Evolutionary conservation across 2,113 vertebrate genomes (phyloP).

Genomic region (Sprattus sprattus): DNA sequence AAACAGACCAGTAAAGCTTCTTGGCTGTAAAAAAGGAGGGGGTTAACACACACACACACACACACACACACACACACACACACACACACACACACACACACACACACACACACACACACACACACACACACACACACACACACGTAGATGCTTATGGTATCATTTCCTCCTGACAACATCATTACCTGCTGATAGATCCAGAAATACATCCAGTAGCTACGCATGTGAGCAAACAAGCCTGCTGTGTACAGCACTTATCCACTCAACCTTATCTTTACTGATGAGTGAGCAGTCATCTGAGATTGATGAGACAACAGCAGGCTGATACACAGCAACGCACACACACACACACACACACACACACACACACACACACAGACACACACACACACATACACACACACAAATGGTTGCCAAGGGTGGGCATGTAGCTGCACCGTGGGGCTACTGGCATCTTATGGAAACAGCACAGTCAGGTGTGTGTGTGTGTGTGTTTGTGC

Average conservation of each 20-base stretch:
- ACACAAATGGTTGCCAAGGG: not conserved
- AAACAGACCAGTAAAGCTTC: not conserved
- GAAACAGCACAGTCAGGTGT: constrained; percentile 27
- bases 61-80: too few species aligned
- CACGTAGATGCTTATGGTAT: not conserved
- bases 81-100: too few species aligned
- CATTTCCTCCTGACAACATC: not conserved
- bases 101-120: not conserved
- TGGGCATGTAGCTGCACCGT: constrained; percentile 39
- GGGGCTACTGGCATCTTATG: constrained; percentile 5
- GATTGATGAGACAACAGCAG: not conserved
- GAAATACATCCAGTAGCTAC: not conserved
- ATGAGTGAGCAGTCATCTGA: not conserved
- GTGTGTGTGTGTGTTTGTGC: not conserved
- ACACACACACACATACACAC: constrained; percentile 17
- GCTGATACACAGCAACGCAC: not conserved
- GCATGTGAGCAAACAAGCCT: not conserved
- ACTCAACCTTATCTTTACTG: not conserved
- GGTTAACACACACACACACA: too few species aligned
- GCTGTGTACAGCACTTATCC: not conserved
- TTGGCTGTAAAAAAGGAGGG: not conserved
- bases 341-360: not conserved
- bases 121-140: not conserved
- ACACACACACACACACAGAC: not conserved
- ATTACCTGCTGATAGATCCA: not conserved